Evolutionary conservation across 2,888 invertebrate species (phyloP).

Genomic region (Dendrolimus houi): DNA sequence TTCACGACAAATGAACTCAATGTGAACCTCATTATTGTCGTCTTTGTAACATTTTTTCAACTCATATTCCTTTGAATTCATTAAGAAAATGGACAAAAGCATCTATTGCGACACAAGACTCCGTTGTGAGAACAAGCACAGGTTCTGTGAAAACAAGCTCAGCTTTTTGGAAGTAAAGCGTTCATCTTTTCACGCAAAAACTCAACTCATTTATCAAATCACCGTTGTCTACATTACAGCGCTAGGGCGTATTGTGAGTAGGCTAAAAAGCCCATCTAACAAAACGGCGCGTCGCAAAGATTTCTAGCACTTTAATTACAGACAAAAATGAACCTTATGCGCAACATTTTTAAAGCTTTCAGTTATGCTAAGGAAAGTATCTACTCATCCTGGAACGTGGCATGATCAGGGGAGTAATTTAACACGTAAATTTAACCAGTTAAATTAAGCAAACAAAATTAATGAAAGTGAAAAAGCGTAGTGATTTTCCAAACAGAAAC

Average conservation of each 20-base stretch:
- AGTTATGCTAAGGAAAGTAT: slow-evolving; percentile 8
- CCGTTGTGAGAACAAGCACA: slow-evolving; percentile 31
- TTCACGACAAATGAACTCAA: no score
- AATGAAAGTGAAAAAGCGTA: slow-evolving; percentile 47
- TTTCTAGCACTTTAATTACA: slow-evolving; percentile 23
- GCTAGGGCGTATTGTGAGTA: slow-evolving; percentile 51
- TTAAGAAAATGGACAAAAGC: slow-evolving; percentile 18
- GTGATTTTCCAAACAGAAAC: slow-evolving; percentile 42
- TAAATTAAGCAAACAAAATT: slow-evolving; percentile 58
- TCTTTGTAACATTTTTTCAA: slow-evolving; percentile 15
- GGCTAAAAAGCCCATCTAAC: slow-evolving; percentile 57
- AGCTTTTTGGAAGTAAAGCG: slow-evolving; percentile 39
- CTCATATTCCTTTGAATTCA: slow-evolving; percentile 17
- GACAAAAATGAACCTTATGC: slow-evolving; percentile 38
- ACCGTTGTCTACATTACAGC: slow-evolving; percentile 61
- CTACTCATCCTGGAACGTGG: slow-evolving; percentile 11
- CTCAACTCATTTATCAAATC: slow-evolving; percentile 65
- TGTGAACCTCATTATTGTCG: slow-evolving; percentile 17
- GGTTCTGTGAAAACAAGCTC: slow-evolving; percentile 45
- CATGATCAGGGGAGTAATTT: slow-evolving; percentile 46
- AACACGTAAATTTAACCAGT: slow-evolving; percentile 52
- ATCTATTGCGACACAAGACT: slow-evolving; percentile 26
- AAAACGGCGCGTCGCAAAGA: slow-evolving; percentile 40
- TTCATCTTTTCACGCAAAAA: slow-evolving; percentile 52
- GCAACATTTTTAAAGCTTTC: slow-evolving; percentile 17